phyloP scores from a whole-genome alignment of 2,113 vertebrate genomes.

The cattle (Bos taurus) region ARS-UCD2.0 NC_037334.1:69180501-69181000 shows the following conservation, averaged over 20 bases:
- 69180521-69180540: not conserved
- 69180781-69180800: not conserved
- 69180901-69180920: not conserved
- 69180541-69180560: not conserved
- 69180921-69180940: not conserved
- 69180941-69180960: not conserved
- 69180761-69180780: not conserved
- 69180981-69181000: not conserved
- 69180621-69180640: not conserved
- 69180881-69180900: not conserved
- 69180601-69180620: not conserved
- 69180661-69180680: not conserved
- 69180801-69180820: not conserved
- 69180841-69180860: not conserved
- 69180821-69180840: not conserved
- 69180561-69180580: not conserved
- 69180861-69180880: not conserved
- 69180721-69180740: not conserved
- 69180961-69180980: not conserved
- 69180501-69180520: slow-evolving; percentile 20
- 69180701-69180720: not conserved
- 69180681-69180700: not conserved
- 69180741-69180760: not conserved
- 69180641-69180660: not conserved
- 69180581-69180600: not conserved